A percentile compares a stretch with the other conserved stretches of the same genome.
Conservation (phyloP, 2,797 vertebrate species). For the Nasua narica region DNA sequence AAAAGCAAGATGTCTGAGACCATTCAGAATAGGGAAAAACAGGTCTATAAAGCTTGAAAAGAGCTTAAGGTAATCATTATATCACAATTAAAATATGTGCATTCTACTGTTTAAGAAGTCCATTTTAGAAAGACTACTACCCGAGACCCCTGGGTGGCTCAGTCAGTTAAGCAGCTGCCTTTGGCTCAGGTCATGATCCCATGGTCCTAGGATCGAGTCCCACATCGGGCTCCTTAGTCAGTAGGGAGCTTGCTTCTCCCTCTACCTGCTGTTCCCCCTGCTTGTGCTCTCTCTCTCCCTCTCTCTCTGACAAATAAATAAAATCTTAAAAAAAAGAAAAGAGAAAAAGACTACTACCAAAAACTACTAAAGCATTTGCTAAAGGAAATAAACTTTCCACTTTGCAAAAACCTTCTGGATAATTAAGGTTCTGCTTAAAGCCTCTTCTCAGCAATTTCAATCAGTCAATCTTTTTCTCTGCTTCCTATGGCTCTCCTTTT, state of each 20-base stretch:
- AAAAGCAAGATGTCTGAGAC: neutral
- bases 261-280: too few species aligned
- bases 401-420: neutral
- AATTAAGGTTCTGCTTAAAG: neutral
- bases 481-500: neutral
- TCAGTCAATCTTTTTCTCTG: neutral
- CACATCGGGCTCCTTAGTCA: too few species aligned
- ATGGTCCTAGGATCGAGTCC: too few species aligned
- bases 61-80: neutral
- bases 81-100: neutral
- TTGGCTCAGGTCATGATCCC: too few species aligned
- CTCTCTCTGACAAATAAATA: too few species aligned
- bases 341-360: neutral
- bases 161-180: too few species aligned
- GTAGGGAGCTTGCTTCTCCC: too few species aligned
- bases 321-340: neutral
- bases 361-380: slow-evolving; percentile 23
- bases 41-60: neutral
- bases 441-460: neutral
- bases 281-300: too few species aligned
- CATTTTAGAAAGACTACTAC: slow-evolving; percentile 1
- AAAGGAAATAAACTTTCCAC: neutral
- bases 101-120: neutral
- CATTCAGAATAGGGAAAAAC: neutral
- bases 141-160: too few species aligned